Percentiles rank a stretch among this genome's conserved stretches.
Evolutionary conservation across 2,797 vertebrate genomes (phyloP).

Genomic region (Sebastes nivosus): DNA sequence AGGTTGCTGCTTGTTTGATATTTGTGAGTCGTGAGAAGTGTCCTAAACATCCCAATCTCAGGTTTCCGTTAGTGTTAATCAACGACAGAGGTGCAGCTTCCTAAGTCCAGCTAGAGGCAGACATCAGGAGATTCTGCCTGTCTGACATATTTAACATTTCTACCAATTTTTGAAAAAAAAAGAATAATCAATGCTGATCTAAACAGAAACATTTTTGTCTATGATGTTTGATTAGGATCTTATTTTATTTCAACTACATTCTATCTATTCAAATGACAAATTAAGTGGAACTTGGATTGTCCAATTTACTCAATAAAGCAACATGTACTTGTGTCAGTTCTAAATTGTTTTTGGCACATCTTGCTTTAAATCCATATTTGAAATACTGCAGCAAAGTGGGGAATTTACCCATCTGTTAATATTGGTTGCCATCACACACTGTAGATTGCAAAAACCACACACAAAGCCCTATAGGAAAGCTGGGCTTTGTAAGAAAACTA

Average conservation of each 20-base stretch:
- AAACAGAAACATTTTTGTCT: neutral
- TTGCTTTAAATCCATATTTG: neutral
- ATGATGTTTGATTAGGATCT: neutral
- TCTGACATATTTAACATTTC: neutral
- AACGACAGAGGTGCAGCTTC: neutral
- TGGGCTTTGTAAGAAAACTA: too few relatives aligned
- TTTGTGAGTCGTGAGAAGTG: neutral
- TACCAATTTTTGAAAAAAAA: neutral
- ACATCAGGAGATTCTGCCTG: neutral
- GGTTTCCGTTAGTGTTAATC: neutral
- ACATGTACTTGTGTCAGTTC: neutral
- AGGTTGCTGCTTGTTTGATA: neutral
- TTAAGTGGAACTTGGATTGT: neutral
- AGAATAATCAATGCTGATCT: neutral
- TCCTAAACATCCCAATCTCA: neutral
- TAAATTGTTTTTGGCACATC: neutral
- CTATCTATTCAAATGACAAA: neutral
- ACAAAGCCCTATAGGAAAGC: neutral
- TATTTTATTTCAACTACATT: neutral
- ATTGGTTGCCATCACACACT: neutral
- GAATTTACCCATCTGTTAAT: neutral
- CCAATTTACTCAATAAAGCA: neutral
- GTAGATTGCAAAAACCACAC: neutral
- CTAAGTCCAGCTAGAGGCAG: neutral
- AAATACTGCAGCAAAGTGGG: neutral